Evolutionary conservation across 2,797 vertebrate genomes (phyloP).

Genomic region (Spatula clypeata): DNA sequence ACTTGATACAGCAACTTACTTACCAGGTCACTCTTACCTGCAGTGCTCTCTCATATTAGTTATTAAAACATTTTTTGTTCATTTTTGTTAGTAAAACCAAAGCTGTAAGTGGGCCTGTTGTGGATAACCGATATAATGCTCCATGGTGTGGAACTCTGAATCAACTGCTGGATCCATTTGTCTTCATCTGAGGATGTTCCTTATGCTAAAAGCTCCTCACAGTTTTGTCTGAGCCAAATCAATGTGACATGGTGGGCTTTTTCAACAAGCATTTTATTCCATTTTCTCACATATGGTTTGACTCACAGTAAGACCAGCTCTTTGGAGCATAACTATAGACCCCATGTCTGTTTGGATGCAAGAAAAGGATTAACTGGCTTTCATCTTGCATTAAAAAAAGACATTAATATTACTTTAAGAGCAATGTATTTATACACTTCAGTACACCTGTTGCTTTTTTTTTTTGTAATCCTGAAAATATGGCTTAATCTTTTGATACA

Average conservation of each 20-base stretch:
- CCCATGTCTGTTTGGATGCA: not conserved
- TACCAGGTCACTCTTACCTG: not conserved
- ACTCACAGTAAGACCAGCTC: not conserved
- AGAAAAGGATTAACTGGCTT: not conserved
- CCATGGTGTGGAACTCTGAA: not conserved
- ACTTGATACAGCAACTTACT: not conserved
- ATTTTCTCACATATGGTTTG: constrained; percentile 15
- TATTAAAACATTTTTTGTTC: not conserved
- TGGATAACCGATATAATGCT: not conserved
- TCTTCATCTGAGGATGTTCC: not conserved
- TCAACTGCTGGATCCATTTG: not conserved
- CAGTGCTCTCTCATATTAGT: not conserved
- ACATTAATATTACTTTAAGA: not conserved
- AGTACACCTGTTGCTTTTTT: not conserved
- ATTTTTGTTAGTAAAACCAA: not conserved
- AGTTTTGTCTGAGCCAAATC: not conserved
- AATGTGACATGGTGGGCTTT: not conserved
- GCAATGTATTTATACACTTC: not conserved
- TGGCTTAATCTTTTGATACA: not conserved
- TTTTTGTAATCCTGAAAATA: not conserved
- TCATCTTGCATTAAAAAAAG: not conserved
- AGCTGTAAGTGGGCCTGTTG: not conserved
- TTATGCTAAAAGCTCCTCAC: not conserved
- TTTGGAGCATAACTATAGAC: not conserved
- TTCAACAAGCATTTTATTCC: not conserved